Evolutionary conservation across 2,113 vertebrate species (phyloP).

Genomic region (Pseudonaja textilis): DNA sequence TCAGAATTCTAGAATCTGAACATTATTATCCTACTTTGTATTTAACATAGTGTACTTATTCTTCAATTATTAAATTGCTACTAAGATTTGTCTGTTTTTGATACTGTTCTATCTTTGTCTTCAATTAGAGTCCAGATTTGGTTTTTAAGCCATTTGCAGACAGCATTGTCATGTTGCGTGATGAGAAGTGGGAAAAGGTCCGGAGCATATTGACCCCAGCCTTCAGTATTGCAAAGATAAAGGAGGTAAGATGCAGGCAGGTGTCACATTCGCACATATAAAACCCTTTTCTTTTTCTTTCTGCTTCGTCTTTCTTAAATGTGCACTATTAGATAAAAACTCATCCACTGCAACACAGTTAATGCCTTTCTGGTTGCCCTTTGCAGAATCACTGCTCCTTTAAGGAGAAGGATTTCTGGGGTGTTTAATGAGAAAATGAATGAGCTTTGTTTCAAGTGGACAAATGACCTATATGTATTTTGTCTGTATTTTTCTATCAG

Average conservation of each 20-base stretch:
- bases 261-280: not conserved
- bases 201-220: constrained; percentile 78
- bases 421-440: not conserved
- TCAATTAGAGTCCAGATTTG: constrained; percentile 60
- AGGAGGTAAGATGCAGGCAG: constrained; percentile 74
- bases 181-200: constrained; percentile 85
- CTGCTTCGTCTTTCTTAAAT: constrained; percentile 15
- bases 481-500: not conserved
- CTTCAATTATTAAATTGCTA: not conserved
- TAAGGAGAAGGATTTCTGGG: not conserved
- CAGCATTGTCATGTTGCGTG: constrained; percentile 83
- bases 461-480: not conserved
- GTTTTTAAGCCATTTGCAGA: constrained; percentile 79
- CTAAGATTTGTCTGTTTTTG: not conserved
- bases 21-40: not conserved
- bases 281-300: constrained; percentile 4
- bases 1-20: not conserved
- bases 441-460: not conserved
- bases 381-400: constrained; percentile 8
- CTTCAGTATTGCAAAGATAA: constrained; percentile 83
- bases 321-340: not conserved
- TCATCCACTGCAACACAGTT: not conserved
- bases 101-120: constrained; percentile 24
- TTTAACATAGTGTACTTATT: not conserved
- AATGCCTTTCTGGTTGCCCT: not conserved